phyloP scores from a whole-genome alignment of 2,797 vertebrate species.

The Pampus argenteus region DNA sequence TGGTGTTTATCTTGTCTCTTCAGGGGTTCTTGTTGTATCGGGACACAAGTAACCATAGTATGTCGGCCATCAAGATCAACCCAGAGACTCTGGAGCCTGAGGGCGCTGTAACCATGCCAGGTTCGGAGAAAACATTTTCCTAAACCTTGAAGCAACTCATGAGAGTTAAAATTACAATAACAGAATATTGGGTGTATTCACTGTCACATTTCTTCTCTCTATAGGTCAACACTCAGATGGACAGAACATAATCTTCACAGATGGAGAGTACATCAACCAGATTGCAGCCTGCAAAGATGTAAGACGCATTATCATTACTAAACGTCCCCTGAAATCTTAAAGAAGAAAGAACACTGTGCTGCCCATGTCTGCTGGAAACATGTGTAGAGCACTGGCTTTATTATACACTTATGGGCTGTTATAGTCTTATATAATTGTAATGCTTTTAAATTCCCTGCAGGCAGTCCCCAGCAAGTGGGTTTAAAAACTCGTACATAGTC shows the following conservation, averaged over 20 bases:
- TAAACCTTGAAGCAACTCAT: not conserved
- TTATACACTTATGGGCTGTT: constrained; percentile 1
- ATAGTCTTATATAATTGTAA: not conserved
- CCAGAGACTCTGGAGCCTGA: constrained; percentile 98
- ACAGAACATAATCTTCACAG: constrained; percentile 98
- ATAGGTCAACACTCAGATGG: constrained; percentile 95
- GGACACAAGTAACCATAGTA: constrained; percentile 93
- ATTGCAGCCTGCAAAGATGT: constrained; percentile 99
- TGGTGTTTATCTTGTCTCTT: constrained; percentile 24
- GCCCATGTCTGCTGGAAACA: not conserved
- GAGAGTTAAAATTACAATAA: not conserved
- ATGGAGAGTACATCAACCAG: constrained; percentile 99
- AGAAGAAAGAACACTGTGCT: not conserved
- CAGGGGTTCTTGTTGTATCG: constrained; percentile 97
- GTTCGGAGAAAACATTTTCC: constrained; percentile 72
- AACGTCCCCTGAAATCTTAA: not conserved
- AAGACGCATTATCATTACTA: constrained; percentile 19
- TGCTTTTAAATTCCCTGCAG: constrained; percentile 1
- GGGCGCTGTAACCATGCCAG: constrained; percentile 94
- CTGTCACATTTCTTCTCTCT: constrained; percentile 16
- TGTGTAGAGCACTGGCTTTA: constrained; percentile 2
- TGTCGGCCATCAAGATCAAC: constrained; percentile 97
- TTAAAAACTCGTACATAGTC: not conserved
- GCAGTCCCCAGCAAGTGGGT: not conserved
- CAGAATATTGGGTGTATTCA: not conserved